Evolutionary conservation across 2,797 vertebrate genomes (phyloP), one percentile per base, ranked within the genome.

Genomic region (Galago senegalensis): DNA sequence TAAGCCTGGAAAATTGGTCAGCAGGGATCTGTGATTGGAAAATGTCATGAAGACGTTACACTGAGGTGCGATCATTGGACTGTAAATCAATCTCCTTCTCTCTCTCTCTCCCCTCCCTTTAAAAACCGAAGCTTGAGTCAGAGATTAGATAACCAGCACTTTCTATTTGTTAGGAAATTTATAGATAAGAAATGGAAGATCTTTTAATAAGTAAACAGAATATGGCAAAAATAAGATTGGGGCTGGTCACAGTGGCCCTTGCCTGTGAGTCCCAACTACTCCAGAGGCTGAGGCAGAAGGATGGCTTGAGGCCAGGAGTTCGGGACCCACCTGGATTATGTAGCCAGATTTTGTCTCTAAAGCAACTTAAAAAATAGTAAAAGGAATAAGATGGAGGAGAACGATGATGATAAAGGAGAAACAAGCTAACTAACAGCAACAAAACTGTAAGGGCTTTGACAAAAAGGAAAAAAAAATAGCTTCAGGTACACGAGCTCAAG

Each of bases 91-190:
- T 70, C 53, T 34, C 12, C 87, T 16, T 37, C 3, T 86, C 60
- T 70, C 40, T 70, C 49, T 79, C 2, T 61, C 23, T 58, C 20
- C 67, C 9, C 14, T 20, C 34, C n/a, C 11, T 77, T 69, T 13
- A 91, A 89, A 86, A 80, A 95, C 34, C 89, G 67, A 89, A 69
- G 9, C 13, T 20, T 79, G 20, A 14, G 27, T 67, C 31, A 70
- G 17, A 89, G 43, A 61, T 56, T 67, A 70, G 40, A 82, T 87
- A 69, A 34, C 8, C 70, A 65, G 14, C 12, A 77, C 23, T 53
- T 92, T 76, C 4, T 75, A 37, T 77, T 65, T 80, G 60, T 76
- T 94, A 79, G 31, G 12, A 87, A 83, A 60, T 83, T 82, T 86
- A 79, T 13, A 77, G 34, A 18, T 60, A 29, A 56, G 4, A 37